These are phyloP conservation scores for Rhynchophorus ferrugineus DNA, from an alignment of 1,140 invertebrate species.

Conservation along the genomic window DNA sequence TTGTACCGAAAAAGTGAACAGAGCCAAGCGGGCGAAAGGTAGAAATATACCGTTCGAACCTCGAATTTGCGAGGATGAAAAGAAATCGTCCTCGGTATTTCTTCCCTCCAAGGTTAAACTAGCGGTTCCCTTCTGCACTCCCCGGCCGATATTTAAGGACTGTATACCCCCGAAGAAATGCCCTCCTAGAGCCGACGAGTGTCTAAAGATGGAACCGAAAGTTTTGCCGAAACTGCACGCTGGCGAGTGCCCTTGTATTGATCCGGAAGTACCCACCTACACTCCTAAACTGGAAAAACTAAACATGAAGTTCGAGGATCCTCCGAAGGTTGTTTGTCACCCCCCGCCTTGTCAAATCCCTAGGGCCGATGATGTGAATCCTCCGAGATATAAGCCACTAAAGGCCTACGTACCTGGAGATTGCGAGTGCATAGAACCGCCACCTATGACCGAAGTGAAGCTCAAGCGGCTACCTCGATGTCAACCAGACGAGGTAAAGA, in stretches of 20 bases:
- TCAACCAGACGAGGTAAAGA: conserved; percentile 17
- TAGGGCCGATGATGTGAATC: conserved; percentile 20
- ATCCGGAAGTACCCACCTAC: neutral
- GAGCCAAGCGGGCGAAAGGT: neutral
- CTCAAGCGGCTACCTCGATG: conserved; percentile 20
- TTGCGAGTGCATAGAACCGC: conserved; percentile 23
- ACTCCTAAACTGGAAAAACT: conserved; percentile 9
- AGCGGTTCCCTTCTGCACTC: conserved; percentile 2
- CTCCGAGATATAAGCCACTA: conserved; percentile 14
- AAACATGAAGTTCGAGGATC: conserved; percentile 9
- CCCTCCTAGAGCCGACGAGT: conserved; percentile 14
- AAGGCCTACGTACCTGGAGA: conserved; percentile 13
- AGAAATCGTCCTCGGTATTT: neutral
- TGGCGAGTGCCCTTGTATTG: conserved; percentile 12
- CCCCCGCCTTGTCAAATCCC: conserved; percentile 6
- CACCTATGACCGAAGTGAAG: conserved; percentile 12
- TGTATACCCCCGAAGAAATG: conserved; percentile 3
- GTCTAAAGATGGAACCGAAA: conserved; percentile 11
- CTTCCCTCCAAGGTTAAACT: conserved; percentile 14
- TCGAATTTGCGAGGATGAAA: neutral
- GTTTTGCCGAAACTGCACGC: conserved; percentile 9
- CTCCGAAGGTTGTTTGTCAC: conserved; percentile 1
- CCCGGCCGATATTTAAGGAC: conserved; percentile 7
- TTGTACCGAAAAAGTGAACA: conserved; percentile 3
- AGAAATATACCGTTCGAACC: conserved; percentile 4